phyloP scores from a whole-genome alignment of 2,113 vertebrate species.

The Melanerpes aurifrons region DNA sequence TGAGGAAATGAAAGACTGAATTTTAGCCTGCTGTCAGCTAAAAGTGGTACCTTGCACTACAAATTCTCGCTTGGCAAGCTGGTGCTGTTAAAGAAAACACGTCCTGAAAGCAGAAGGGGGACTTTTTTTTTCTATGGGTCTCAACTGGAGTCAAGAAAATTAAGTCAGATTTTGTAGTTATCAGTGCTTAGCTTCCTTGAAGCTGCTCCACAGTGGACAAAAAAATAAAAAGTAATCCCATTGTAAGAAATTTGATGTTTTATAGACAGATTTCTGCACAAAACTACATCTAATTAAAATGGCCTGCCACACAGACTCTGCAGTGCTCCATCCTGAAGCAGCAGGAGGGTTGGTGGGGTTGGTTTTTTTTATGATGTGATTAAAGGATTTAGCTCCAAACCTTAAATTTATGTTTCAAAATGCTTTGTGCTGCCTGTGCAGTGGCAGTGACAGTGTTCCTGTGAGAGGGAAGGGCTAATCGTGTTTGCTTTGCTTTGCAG shows the following conservation, averaged over 20 bases:
- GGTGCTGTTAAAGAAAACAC: background rate
- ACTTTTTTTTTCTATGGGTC: background rate
- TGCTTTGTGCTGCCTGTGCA: background rate
- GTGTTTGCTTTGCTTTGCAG: slow-evolving; percentile 74
- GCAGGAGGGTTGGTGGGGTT: too few relatives aligned
- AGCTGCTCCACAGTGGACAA: background rate
- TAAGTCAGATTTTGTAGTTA: background rate
- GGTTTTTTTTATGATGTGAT: background rate
- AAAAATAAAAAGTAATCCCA: background rate
- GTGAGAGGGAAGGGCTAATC: background rate
- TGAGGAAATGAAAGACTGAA: background rate
- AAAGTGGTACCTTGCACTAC: background rate
- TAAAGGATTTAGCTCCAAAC: background rate
- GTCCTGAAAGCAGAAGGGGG: background rate
- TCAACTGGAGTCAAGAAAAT: background rate
- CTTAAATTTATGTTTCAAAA: background rate
- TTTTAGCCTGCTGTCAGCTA: background rate
- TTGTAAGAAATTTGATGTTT: background rate
- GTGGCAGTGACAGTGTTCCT: background rate
- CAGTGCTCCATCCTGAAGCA: background rate
- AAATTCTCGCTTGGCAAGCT: background rate
- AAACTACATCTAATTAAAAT: background rate
- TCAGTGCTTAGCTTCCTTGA: background rate
- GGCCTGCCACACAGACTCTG: background rate
- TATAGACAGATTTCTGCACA: background rate